Percentiles rank a stretch among this genome's conserved stretches.
Evolutionary conservation across 2,113 vertebrate genomes (phyloP).

Genomic region (Chaetura pelagica): DNA sequence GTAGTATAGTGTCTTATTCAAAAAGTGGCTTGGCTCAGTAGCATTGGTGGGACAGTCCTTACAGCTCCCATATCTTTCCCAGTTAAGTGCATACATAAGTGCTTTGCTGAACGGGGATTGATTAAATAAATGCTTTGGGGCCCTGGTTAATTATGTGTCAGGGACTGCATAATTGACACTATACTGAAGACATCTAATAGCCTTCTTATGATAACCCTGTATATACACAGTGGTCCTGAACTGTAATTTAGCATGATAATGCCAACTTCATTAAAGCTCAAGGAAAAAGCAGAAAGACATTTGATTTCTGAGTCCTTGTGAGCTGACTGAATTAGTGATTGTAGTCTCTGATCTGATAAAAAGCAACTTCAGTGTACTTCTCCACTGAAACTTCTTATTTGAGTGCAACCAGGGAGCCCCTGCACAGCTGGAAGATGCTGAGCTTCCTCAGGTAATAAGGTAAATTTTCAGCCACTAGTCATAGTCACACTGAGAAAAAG

Average conservation of each 20-base stretch:
- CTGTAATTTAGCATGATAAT: slow-evolving; percentile 17
- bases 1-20: not conserved
- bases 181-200: not conserved
- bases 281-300: not conserved
- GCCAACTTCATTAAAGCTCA: not conserved
- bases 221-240: not conserved
- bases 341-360: not conserved
- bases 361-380: not conserved
- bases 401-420: not conserved
- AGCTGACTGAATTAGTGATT: not conserved
- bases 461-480: not conserved
- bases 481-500: not conserved
- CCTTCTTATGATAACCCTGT: slow-evolving; percentile 18
- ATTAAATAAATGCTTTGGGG: slow-evolving; percentile 50
- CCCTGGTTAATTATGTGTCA: slow-evolving; percentile 50
- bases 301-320: not conserved
- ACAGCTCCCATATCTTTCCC: not conserved
- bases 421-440: not conserved
- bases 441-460: not conserved
- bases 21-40: not conserved
- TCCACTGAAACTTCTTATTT: not conserved
- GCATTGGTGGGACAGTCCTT: not conserved
- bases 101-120: slow-evolving; percentile 23
- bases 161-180: not conserved
- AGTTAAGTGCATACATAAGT: not conserved